Percentiles rank a stretch among this genome's conserved stretches.
Conservation (phyloP, 2,888 invertebrate species). For the Athalia rosae region DNA sequence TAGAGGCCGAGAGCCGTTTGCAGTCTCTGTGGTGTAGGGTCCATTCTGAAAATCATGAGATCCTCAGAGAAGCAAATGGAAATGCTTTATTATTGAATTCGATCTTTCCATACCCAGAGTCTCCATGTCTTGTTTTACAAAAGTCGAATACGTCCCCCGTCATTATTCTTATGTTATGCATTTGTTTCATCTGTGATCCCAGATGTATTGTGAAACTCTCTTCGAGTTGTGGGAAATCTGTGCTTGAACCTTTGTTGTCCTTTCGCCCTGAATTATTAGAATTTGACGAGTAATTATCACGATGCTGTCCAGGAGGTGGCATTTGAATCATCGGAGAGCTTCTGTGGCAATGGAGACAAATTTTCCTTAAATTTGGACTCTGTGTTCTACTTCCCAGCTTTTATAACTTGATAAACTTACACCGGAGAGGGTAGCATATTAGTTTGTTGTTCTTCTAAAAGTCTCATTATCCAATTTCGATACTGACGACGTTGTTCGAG, state of each 20-base stretch:
- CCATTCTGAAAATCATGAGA: slow-evolving; percentile 70
- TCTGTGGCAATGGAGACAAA: slow-evolving; percentile 57
- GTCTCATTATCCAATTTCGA: slow-evolving; percentile 90
- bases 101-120: slow-evolving; percentile 64
- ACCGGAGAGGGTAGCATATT: slow-evolving; percentile 76
- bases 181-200: slow-evolving; percentile 98
- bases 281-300: slow-evolving; percentile 55
- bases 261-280: slow-evolving; percentile 63
- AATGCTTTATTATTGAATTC: background rate
- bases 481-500: slow-evolving; percentile 91
- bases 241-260: slow-evolving; percentile 62
- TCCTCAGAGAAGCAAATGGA: slow-evolving; percentile 16
- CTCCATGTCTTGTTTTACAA: slow-evolving; percentile 77
- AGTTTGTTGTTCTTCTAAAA: slow-evolving; percentile 83
- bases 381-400: background rate
- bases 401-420: slow-evolving; percentile 64
- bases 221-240: slow-evolving; percentile 78
- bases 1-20: slow-evolving; percentile 96
- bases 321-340: slow-evolving; percentile 74
- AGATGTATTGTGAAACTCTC: slow-evolving; percentile 99
- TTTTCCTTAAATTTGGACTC: background rate
- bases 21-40: slow-evolving; percentile 85
- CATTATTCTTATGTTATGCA: slow-evolving; percentile 96
- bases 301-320: slow-evolving; percentile 58
- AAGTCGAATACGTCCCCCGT: slow-evolving; percentile 90